phyloP scores from a whole-genome alignment of 2,797 vertebrate species.

The Clarias laeviceps region DNA sequence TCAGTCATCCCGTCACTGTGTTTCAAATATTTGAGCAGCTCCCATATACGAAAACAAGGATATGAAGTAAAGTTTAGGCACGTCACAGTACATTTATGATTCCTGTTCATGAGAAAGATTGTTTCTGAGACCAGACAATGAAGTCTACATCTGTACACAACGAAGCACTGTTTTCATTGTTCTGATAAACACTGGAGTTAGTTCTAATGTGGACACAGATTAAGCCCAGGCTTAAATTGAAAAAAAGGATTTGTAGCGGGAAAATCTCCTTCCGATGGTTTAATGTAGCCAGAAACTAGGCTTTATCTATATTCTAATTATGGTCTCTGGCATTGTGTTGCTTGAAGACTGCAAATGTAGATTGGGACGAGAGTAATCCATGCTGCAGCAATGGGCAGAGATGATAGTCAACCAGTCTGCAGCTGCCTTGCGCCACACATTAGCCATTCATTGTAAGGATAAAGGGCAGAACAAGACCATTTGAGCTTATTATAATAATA shows the following conservation, averaged over 20 bases:
- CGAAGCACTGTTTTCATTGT: slow-evolving; percentile 37
- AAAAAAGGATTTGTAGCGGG: slow-evolving; percentile 39
- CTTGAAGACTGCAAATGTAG: slow-evolving; percentile 33
- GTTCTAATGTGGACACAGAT: slow-evolving; percentile 41
- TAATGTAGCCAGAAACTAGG: slow-evolving; percentile 29
- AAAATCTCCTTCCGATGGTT: slow-evolving; percentile 39
- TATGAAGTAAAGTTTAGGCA: slow-evolving; percentile 29
- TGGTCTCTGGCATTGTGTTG: slow-evolving; percentile 32
- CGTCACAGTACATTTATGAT: not conserved
- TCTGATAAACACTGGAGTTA: slow-evolving; percentile 43
- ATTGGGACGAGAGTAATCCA: slow-evolving; percentile 55
- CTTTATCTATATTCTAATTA: slow-evolving; percentile 44
- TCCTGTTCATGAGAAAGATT: not conserved
- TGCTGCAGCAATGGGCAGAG: slow-evolving; percentile 52
- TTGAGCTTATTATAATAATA: slow-evolving; percentile 48
- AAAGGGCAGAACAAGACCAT: slow-evolving; percentile 52
- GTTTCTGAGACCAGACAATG: slow-evolving; percentile 9
- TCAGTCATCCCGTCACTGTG: slow-evolving; percentile 39
- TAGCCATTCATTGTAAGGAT: slow-evolving; percentile 54
- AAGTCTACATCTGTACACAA: slow-evolving; percentile 26
- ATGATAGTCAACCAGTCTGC: slow-evolving; percentile 55
- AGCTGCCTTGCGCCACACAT: slow-evolving; percentile 57
- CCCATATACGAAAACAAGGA: slow-evolving; percentile 28
- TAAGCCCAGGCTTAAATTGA: slow-evolving; percentile 42
- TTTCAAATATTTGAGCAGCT: slow-evolving; percentile 35